A percentile compares a stretch with the other conserved stretches of the same genome.
These are phyloP conservation scores for Spinibarbus caldwelli DNA, from an alignment of 2,797 vertebrate genomes.

Conservation along the genomic window DNA sequence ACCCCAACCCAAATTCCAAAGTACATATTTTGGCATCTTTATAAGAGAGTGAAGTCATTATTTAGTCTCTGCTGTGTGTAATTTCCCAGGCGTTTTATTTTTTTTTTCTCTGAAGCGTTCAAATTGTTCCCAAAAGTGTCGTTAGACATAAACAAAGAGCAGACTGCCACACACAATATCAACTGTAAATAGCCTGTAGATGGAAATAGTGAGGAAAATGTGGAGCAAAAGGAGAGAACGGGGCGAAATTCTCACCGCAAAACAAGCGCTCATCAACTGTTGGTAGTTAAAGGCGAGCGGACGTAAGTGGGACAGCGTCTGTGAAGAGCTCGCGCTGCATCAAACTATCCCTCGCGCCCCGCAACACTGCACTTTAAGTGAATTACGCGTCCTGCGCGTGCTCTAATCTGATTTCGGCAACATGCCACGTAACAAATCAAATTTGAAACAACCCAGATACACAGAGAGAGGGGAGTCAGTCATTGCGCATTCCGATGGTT, in stretches of 20 bases:
- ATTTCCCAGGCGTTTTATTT: neutral
- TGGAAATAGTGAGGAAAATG: neutral
- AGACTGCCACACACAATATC: neutral
- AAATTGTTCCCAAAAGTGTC: neutral
- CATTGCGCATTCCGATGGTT: conserved; percentile 68
- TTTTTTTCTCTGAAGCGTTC: neutral
- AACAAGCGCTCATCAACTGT: conserved; percentile 66
- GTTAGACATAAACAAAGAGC: neutral
- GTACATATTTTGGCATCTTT: neutral
- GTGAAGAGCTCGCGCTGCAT: conserved; percentile 58
- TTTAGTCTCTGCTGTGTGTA: neutral
- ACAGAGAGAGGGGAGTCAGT: conserved; percentile 56
- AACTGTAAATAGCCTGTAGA: neutral
- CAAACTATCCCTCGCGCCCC: conserved; percentile 67
- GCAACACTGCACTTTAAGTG: conserved; percentile 70
- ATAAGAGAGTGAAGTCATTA: neutral
- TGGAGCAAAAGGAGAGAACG: neutral
- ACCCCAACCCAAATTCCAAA: neutral
- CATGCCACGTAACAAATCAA: conserved; percentile 59
- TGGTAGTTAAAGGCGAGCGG: conserved; percentile 67
- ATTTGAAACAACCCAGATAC: conserved; percentile 52
- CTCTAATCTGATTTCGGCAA: conserved; percentile 62
- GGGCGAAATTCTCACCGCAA: conserved; percentile 43
- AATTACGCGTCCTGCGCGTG: conserved; percentile 68
- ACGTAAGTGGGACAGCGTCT: conserved; percentile 74